phyloP scores from a whole-genome alignment of 2,888 invertebrate species.

The Mesorhabditis sp. region DNA sequence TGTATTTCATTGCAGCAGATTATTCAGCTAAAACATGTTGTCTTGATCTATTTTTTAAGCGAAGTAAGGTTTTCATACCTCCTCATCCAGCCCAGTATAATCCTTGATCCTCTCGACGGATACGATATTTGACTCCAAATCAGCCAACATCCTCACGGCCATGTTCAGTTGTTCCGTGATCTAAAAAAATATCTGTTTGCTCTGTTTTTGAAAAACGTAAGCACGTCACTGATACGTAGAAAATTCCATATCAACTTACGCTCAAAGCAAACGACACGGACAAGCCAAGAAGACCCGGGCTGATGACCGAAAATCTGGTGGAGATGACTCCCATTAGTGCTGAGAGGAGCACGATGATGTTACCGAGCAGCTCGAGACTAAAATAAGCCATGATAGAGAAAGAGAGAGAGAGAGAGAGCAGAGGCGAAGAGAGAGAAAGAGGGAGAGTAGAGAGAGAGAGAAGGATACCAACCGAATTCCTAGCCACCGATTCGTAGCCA shows the following conservation, averaged over 20 bases:
- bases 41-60: not conserved
- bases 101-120: constrained; percentile 94
- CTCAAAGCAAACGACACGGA: constrained; percentile 61
- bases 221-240: not conserved
- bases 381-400: not conserved
- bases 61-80: not conserved
- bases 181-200: constrained; percentile 10
- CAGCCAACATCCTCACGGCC: constrained; percentile 83
- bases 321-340: constrained; percentile 79
- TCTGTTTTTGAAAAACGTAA: not conserved
- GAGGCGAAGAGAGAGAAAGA: no score
- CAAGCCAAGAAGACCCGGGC: constrained; percentile 64
- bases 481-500: constrained; percentile 69
- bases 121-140: constrained; percentile 93
- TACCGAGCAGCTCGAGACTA: constrained; percentile 87
- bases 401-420: no score
- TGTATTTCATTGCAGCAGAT: no score
- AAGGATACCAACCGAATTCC: constrained; percentile 70
- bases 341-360: constrained; percentile 75
- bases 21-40: no score
- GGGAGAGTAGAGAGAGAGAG: not conserved
- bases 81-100: constrained; percentile 64
- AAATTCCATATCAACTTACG: constrained; percentile 23
- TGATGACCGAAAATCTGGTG: constrained; percentile 57
- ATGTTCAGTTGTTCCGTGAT: constrained; percentile 31